Conservation (phyloP, 2,888 invertebrate species). For the Saturnia pavonia region DNA sequence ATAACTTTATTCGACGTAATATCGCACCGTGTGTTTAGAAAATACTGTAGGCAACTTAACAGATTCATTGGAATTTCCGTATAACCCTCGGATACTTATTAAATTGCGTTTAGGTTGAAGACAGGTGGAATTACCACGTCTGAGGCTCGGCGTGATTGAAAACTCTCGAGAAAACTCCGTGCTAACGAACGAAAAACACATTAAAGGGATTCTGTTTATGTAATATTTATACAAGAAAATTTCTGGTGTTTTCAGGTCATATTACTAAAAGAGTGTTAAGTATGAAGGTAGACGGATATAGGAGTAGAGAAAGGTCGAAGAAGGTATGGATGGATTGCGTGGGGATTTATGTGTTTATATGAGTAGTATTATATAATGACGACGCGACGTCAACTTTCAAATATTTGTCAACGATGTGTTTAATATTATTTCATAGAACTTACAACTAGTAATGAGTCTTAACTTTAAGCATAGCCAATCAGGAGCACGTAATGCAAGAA, state of each 20-base stretch:
- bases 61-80: slow-evolving; percentile 48
- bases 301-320: too few species aligned
- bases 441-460: too few species aligned
- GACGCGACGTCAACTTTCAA: too few species aligned
- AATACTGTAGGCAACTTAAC: slow-evolving; percentile 37
- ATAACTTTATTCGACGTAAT: slow-evolving; percentile 22
- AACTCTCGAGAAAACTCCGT: slow-evolving; percentile 38
- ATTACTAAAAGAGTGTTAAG: background rate
- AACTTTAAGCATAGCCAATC: too few species aligned
- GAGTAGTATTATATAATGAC: too few species aligned
- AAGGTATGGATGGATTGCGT: too few species aligned
- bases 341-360: too few species aligned
- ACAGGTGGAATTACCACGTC: slow-evolving; percentile 56
- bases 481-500: too few species aligned
- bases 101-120: slow-evolving; percentile 58
- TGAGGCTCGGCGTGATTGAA: slow-evolving; percentile 42
- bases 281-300: too few species aligned
- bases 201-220: slow-evolving; percentile 17
- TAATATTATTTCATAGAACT: too few species aligned
- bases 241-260: too few species aligned
- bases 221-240: slow-evolving; percentile 16
- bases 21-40: slow-evolving; percentile 26
- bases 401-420: too few species aligned
- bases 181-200: slow-evolving; percentile 24
- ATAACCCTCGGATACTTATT: slow-evolving; percentile 46